These are phyloP conservation scores for Chloropsis cyanopogon DNA, from an alignment of 2,113 vertebrate species.

Conservation along the genomic window DNA sequence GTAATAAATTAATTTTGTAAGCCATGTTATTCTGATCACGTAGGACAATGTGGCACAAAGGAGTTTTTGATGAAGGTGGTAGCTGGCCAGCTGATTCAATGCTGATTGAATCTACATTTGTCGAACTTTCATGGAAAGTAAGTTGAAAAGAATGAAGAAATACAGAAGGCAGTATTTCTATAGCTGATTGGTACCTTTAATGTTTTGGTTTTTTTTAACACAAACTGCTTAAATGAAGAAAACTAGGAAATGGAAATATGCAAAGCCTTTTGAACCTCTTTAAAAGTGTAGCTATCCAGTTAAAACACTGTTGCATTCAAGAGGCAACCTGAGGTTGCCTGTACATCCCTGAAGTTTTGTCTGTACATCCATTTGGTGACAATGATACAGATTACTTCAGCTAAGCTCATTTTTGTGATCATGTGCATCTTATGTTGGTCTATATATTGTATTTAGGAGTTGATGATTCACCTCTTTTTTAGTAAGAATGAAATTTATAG, in stretches of 20 bases:
- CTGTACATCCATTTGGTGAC: background rate
- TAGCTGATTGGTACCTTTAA: background rate
- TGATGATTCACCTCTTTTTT: background rate
- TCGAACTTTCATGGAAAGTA: background rate
- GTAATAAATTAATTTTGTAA: background rate
- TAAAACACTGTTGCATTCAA: background rate
- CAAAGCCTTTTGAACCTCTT: background rate
- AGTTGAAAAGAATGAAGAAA: background rate
- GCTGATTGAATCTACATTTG: background rate
- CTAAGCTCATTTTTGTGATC: background rate
- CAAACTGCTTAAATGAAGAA: background rate
- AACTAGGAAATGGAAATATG: background rate
- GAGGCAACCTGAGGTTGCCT: too few species aligned
- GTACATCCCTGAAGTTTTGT: background rate
- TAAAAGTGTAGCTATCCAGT: background rate
- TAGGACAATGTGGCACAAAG: background rate
- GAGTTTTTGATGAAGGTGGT: background rate
- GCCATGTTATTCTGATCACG: background rate
- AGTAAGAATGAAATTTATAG: background rate
- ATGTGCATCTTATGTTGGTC: background rate
- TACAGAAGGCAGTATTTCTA: background rate
- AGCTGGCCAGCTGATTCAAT: background rate
- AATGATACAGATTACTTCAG: fast-evolving
- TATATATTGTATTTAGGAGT: background rate
- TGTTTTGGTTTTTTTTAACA: background rate